Base-by-base conservation (phyloP, 1,140 invertebrate genomes). In the Leptopilina boulardi region DNA sequence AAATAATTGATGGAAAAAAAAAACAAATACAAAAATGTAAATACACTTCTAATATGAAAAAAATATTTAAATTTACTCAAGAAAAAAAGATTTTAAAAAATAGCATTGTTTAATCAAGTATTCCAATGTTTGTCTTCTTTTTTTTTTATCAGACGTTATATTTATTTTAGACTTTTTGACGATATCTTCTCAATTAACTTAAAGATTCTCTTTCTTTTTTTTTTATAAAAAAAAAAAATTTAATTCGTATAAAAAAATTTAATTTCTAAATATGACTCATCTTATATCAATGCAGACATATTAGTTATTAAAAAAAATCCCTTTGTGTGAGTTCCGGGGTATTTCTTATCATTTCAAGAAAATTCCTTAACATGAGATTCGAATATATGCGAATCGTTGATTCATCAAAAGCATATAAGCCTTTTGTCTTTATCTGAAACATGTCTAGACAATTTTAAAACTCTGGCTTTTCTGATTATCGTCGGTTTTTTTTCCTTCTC, bases 371-470 rank as follows among this genome's bases (percentile, higher is more conserved):
- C n/a, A 30, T n/a, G 26, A 30, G 26, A 30, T 34, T 66, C 13
- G 15, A 66, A 30, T 18, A n/a, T n/a, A 51, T 30, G 23, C 21
- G 26, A 66, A 30, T 30, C 26, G 54, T 23, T 59, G 59, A 34
- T 66, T 30, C 59, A 26, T 66, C 26, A 66, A 66, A 66, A 66
- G 13, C 59, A 66, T n/a, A 42, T 13, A 47, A 59, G 59, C 2
- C 26, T 26, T 66, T 8, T n/a, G 13, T n/a, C 56, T 26, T 66
- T 66, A 66, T 66, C 59, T n/a, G 23, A n/a, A 66, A 30, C 59
- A 66, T 15, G 59, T 66, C 59, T 66, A 66, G 59, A 34, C 59
- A 30, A 66, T 15, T 66, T 66, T 34, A n/a, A 30, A 66, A 30
- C 4, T 66, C 26, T 30, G 26, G 26, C 23, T 66, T 66, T 66